Percentiles rank a stretch among this genome's conserved stretches.
phyloP scores from a whole-genome alignment of 1,140 invertebrate genomes.

The Trissolcus basalis region DNA sequence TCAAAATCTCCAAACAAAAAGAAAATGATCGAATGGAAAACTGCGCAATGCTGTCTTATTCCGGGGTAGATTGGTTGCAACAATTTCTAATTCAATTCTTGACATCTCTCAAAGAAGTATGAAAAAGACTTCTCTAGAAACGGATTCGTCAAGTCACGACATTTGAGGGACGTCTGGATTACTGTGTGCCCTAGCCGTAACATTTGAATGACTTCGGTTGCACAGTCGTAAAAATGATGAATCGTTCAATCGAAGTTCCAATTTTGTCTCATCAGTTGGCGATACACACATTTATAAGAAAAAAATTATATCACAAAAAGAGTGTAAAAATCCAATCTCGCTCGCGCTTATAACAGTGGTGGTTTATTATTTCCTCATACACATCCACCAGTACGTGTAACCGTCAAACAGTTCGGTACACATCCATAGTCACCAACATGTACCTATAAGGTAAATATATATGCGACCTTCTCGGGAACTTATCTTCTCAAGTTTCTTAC shows the following conservation, averaged over 20 bases:
- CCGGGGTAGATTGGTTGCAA: conserved; percentile 21
- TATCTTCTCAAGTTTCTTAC: conserved; percentile 49
- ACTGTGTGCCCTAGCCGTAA: conserved; percentile 12
- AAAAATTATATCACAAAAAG: conserved; percentile 36
- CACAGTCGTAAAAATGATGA: conserved; percentile 2
- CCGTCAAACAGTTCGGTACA: conserved; percentile 28
- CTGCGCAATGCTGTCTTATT: conserved; percentile 2
- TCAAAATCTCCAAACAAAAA: conserved; percentile 16
- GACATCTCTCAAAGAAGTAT: conserved; percentile 23
- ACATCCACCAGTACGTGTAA: conserved; percentile 32
- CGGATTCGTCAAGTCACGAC: conserved; percentile 29
- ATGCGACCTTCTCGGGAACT: conserved; percentile 44
- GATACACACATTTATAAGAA: conserved; percentile 8
- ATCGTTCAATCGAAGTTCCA: conserved; percentile 9
- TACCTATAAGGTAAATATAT: conserved; percentile 19
- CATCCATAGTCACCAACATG: conserved; percentile 10
- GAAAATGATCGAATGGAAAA: conserved; percentile 26
- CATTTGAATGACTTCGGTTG: conserved; percentile 22
- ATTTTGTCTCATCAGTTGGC: conserved; percentile 21
- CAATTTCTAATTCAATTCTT: conserved; percentile 37
- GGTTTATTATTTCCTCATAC: conserved; percentile 48
- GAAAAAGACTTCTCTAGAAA: conserved; percentile 34
- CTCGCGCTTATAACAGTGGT: conserved; percentile 22
- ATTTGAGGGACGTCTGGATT: conserved; percentile 37
- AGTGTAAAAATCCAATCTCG: conserved; percentile 42